Conservation (phyloP, 2,888 invertebrate species). For the Chrysodeixis includens region DNA sequence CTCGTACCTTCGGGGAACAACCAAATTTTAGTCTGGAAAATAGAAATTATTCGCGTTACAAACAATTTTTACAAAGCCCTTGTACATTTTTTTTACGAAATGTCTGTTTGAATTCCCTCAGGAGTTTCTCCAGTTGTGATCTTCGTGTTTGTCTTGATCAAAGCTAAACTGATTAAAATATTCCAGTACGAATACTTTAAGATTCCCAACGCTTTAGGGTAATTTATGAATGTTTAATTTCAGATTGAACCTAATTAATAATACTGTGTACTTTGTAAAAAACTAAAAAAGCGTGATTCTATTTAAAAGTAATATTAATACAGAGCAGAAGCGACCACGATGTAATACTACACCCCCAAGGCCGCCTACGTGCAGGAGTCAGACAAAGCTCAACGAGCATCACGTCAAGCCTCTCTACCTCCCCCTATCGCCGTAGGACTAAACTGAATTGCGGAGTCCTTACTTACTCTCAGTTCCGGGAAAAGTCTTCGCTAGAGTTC, state of each 20-base stretch:
- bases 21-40: conserved; percentile 90
- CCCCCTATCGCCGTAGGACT: too few relatives aligned
- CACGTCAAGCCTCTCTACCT: too few relatives aligned
- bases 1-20: conserved; percentile 93
- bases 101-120: conserved; percentile 75
- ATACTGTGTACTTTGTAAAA: background rate
- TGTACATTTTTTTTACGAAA: conserved; percentile 72
- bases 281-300: background rate
- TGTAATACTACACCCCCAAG: too few relatives aligned
- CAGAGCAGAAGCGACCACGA: too few relatives aligned
- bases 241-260: background rate
- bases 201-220: conserved; percentile 7
- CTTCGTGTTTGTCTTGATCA: conserved; percentile 57
- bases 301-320: conserved; percentile 8
- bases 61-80: conserved; percentile 18
- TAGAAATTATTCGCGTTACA: conserved; percentile 29
- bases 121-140: conserved; percentile 81
- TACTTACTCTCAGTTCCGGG: too few relatives aligned
- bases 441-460: too few relatives aligned
- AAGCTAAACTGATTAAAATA: conserved; percentile 32
- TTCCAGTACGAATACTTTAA: conserved; percentile 8
- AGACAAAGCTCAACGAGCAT: too few relatives aligned
- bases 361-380: too few relatives aligned
- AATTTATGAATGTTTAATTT: background rate
- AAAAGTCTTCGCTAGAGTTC: too few relatives aligned